Evolutionary conservation across 2,113 vertebrate genomes (phyloP).

Genomic region (Montifringilla adamsi): DNA sequence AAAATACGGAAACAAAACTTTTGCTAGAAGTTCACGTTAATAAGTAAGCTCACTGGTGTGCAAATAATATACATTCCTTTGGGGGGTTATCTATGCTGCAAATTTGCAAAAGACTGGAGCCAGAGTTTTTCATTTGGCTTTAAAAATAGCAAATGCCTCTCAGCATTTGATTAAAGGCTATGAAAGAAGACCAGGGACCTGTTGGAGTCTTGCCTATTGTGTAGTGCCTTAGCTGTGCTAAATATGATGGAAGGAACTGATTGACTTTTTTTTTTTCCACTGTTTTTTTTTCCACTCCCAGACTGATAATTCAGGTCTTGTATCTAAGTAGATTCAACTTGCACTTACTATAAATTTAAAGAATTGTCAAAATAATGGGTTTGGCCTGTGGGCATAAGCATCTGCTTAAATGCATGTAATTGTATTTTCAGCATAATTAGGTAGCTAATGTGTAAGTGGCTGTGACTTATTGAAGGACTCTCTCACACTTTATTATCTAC

Average conservation of each 20-base stretch:
- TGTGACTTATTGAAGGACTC: neutral
- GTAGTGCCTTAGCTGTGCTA: neutral
- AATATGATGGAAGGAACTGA: neutral
- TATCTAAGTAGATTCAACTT: neutral
- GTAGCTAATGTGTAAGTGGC: neutral
- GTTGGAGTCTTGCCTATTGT: neutral
- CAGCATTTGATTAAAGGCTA: neutral
- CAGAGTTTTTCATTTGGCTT: neutral
- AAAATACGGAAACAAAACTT: neutral
- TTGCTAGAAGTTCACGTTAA: neutral
- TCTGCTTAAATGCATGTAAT: constrained; percentile 19
- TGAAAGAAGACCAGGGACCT: neutral
- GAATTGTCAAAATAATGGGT: neutral
- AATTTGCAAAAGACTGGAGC: neutral
- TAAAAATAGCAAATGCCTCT: neutral
- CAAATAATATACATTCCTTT: constrained; percentile 5
- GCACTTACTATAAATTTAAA: neutral
- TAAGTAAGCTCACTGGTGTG: constrained; percentile 34
- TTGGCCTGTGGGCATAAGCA: neutral
- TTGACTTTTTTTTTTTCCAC: neutral
- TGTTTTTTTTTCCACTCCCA: neutral
- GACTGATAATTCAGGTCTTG: neutral
- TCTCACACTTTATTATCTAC: neutral
- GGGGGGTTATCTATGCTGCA: neutral
- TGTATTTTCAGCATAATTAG: constrained; percentile 29